Percentiles rank a stretch among this genome's conserved stretches.
phyloP scores from a whole-genome alignment of 2,797 vertebrate species.

The Notolabrus celidotus region DNA sequence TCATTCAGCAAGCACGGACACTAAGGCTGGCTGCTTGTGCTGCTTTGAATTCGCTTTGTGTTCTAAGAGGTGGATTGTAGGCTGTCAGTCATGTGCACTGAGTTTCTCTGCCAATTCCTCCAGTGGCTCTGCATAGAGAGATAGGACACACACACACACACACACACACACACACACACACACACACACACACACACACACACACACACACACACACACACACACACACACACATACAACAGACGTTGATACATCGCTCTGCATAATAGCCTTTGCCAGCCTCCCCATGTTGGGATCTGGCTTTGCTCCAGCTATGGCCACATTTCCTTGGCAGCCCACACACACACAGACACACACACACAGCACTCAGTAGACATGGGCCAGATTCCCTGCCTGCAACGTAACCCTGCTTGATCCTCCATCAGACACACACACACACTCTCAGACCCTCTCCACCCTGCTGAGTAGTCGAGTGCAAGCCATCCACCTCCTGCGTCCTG shows the following conservation, averaged over 20 bases:
- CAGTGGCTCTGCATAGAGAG: conserved; percentile 50
- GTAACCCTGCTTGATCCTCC: conserved; percentile 73
- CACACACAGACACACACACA: conserved; percentile 30
- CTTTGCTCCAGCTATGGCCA: conserved; percentile 62
- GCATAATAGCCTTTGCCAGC: conserved; percentile 61
- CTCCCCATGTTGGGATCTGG: conserved; percentile 67
- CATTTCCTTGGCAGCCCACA: conserved; percentile 56
- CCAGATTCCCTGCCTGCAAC: conserved; percentile 69
- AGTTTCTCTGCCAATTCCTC: conserved; percentile 61
- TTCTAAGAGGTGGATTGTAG: conserved; percentile 64
- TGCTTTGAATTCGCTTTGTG: conserved; percentile 60
- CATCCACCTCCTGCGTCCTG: conserved; percentile 50
- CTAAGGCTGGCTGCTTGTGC: conserved; percentile 19
- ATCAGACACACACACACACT: conserved; percentile 59
- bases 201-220: background rate
- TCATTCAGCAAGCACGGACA: background rate
- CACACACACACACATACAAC: conserved; percentile 29
- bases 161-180: conserved; percentile 21
- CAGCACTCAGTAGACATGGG: conserved; percentile 55
- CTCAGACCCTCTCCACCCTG: conserved; percentile 51
- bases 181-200: conserved; percentile 26
- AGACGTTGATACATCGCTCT: conserved; percentile 40
- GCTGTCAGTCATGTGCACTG: conserved; percentile 66
- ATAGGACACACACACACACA: conserved; percentile 48
- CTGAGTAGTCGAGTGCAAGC: conserved; percentile 61